Percentiles rank a stretch among this genome's conserved stretches.
phyloP scores from a whole-genome alignment of 2,888 invertebrate species.

The Imbricaverruca yamaguchii region DNA sequence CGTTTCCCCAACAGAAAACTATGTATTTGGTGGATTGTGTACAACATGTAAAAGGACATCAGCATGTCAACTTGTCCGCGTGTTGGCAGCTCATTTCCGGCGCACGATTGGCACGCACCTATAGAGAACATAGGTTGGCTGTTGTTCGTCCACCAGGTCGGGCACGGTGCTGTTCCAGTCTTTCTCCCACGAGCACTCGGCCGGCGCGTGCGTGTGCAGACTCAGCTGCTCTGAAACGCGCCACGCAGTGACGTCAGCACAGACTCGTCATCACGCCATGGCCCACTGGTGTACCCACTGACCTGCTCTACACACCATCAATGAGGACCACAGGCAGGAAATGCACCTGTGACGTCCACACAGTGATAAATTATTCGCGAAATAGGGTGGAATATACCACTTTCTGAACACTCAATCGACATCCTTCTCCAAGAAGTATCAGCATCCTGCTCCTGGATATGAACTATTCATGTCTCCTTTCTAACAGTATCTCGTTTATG shows the following conservation, averaged over 20 bases:
- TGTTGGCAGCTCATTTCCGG: too few relatives aligned
- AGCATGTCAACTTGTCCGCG: conserved; percentile 23
- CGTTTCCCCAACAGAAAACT: too few relatives aligned
- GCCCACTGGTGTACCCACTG: conserved; percentile 54
- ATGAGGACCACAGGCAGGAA: neutral
- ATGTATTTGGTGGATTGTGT: too few relatives aligned
- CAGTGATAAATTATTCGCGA: too few relatives aligned
- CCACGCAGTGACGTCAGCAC: too few relatives aligned
- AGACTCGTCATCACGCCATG: conserved; percentile 42
- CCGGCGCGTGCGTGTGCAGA: conserved; percentile 41
- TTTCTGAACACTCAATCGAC: too few relatives aligned
- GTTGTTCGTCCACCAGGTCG: conserved; percentile 62
- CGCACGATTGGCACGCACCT: conserved; percentile 46
- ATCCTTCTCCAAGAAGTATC: too few relatives aligned
- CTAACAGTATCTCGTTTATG: too few relatives aligned
- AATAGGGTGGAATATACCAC: too few relatives aligned
- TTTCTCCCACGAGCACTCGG: conserved; percentile 70
- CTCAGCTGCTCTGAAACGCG: conserved; percentile 51
- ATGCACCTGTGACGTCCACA: too few relatives aligned
- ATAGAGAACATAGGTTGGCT: conserved; percentile 86
- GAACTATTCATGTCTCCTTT: too few relatives aligned
- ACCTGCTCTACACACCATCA: conserved; percentile 45
- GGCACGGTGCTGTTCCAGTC: conserved; percentile 71
- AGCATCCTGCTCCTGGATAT: too few relatives aligned
- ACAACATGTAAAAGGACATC: neutral